A percentile compares a stretch with the other conserved stretches of the same genome.
Evolutionary conservation across 2,113 vertebrate species (phyloP).

Genomic region (Alosa alosa): DNA sequence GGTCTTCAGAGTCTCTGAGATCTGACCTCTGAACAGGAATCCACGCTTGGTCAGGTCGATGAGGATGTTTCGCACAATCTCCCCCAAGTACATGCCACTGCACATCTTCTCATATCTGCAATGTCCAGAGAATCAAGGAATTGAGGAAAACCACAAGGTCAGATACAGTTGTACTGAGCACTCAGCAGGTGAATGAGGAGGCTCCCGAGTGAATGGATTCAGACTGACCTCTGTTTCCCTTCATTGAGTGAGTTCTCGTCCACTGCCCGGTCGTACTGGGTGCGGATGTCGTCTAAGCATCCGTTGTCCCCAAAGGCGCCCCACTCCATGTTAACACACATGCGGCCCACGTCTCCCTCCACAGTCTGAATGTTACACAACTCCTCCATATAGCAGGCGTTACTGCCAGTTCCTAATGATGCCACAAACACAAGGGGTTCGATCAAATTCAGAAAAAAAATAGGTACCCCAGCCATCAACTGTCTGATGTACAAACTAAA

Average conservation of each 20-base stretch:
- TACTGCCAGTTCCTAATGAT: conserved; percentile 88
- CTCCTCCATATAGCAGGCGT: conserved; percentile 98
- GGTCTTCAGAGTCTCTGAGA: conserved; percentile 94
- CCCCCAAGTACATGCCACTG: conserved; percentile 99
- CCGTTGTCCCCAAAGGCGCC: conserved; percentile 96
- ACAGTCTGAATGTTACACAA: conserved; percentile 88
- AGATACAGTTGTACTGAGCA: background rate
- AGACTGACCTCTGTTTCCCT: conserved; percentile 87
- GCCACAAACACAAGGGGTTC: background rate
- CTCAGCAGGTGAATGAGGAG: background rate
- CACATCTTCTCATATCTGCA: conserved; percentile 97
- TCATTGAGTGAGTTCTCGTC: conserved; percentile 91
- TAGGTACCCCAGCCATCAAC: background rate
- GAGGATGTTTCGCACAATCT: conserved; percentile 95
- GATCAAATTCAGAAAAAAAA: background rate
- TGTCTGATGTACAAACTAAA: background rate
- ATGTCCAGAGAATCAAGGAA: background rate
- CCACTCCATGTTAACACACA: conserved; percentile 99
- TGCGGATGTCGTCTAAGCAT: conserved; percentile 93
- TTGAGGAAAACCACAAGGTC: background rate
- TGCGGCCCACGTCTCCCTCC: conserved; percentile 80
- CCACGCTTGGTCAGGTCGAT: conserved; percentile 94
- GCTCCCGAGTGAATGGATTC: background rate
- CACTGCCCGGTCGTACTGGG: conserved; percentile 83
- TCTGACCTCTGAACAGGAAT: conserved; percentile 97